Evolutionary conservation across 2,113 vertebrate species (phyloP), one percentile per base, ranked within the genome.

Genomic region (Toxotes chatareus): DNA sequence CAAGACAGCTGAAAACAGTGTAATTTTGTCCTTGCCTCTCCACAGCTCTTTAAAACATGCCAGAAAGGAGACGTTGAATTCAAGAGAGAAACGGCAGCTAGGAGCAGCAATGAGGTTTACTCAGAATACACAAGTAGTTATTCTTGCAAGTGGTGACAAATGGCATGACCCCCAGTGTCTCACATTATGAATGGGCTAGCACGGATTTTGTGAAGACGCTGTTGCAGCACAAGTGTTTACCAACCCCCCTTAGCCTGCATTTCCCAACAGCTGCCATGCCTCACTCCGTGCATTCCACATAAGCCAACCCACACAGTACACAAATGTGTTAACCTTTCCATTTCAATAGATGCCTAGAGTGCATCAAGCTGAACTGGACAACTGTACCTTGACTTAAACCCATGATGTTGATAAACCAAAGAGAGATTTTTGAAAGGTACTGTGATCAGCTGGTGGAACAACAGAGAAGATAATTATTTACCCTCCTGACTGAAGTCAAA

Each of bases 191-290:
- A 46, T 49, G 44, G 34, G 34, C 36, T 21, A 47, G n/a, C 3
- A 10, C 40, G 32, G 47, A 38, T 65, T 46, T 62, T 6, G 60
- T 34, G 42, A 57, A 65, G 38, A 63, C 17, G 10, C 66, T 70
- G 42, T 60, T 65, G 66, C 40, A 63, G 60, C 53, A 61, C 67
- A 67, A 73, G 61, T 76, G 83, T 76, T 53, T 49, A 61, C 9
- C 53, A 36, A 14, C 60, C 65, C 21, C 66, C 34, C 66, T 31
- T 40, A 64, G 14, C n/a, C 47, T 49, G 46, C 14, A 47, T 19
- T 83, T 38, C 70, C 73, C 46, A 67, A 67, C 83, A 80, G 83
- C 83, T 85, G 83, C 73, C 55, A 32, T 53, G 47, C 59, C 38
- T 83, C 73, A 51, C 59, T 71, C 40, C 40, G 17, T 51, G 19